A percentile compares a stretch with the other conserved stretches of the same genome.
Evolutionary conservation across 30 jellyfish, hydroid and myxozoan species (phyloP).

Genomic region (Catostylus mosaicus): DNA sequence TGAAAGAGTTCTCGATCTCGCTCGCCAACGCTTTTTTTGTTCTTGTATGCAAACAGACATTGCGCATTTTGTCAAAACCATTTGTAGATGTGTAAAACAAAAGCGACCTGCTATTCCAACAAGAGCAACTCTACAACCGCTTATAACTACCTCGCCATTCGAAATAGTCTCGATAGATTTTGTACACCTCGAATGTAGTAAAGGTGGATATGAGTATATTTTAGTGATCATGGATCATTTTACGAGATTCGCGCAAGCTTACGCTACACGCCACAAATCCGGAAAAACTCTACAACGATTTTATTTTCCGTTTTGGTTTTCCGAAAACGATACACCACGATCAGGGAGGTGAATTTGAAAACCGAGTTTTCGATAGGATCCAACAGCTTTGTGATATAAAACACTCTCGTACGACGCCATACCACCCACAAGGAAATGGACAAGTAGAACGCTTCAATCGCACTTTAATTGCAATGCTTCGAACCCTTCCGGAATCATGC

Average conservation of each 20-base stretch:
- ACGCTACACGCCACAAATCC: constrained; percentile 48
- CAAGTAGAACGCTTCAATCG: constrained; percentile 48
- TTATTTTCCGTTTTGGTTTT: constrained; percentile 55
- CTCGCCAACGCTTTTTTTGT: constrained; percentile 54
- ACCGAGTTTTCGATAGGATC: constrained; percentile 24
- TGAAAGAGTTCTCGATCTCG: constrained; percentile 33
- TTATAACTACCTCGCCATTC: constrained; percentile 42
- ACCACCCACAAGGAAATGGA: constrained; percentile 65
- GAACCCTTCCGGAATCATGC: constrained; percentile 41
- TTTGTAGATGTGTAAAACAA: constrained; percentile 34
- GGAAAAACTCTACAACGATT: constrained; percentile 52
- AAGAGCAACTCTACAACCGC: constrained; percentile 39
- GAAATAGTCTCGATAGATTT: constrained; percentile 43
- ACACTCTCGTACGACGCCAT: constrained; percentile 66
- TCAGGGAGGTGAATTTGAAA: constrained; percentile 63
- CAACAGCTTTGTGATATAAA: constrained; percentile 29
- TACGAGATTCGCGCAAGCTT: constrained; percentile 54
- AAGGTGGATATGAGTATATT: constrained; percentile 61
- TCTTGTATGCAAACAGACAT: constrained; percentile 40
- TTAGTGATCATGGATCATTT: constrained; percentile 57
- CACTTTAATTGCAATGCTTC: constrained; percentile 47
- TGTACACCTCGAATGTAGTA: constrained; percentile 43
- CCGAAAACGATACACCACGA: constrained; percentile 44
- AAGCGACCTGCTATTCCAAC: constrained; percentile 4
- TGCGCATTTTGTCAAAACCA: not conserved